A percentile compares a stretch with the other conserved stretches of the same genome.
Conservation (phyloP, 2,113 vertebrate species). For the Rafetus swinhoei region DNA sequence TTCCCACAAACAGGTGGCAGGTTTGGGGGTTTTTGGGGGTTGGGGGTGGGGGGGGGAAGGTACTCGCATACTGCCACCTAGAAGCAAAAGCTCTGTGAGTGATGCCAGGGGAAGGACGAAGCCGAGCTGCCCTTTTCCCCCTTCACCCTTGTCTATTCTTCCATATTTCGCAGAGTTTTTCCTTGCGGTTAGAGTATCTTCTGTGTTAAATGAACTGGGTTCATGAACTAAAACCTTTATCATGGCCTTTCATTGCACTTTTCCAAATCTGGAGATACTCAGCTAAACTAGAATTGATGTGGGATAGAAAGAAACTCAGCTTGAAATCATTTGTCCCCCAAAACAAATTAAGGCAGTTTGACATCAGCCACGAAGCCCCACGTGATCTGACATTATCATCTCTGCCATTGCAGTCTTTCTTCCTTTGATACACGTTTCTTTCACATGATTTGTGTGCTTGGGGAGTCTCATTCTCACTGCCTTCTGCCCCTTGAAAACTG, state of each 20-base stretch:
- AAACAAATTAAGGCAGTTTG: not conserved
- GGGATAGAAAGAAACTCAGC: not conserved
- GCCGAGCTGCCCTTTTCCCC: not conserved
- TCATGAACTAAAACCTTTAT: not conserved
- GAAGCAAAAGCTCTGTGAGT: not conserved
- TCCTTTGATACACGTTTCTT: not conserved
- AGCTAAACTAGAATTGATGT: not conserved
- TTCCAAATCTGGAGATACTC: not conserved
- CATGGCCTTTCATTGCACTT: not conserved
- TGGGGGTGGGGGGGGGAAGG: not conserved
- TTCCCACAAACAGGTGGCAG: not conserved
- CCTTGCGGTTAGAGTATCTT: not conserved
- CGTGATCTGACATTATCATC: not conserved
- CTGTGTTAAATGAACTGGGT: not conserved
- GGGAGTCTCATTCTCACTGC: not conserved
- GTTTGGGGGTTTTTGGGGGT: too few relatives aligned
- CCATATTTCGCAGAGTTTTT: not conserved
- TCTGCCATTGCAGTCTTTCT: not conserved
- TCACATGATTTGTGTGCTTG: not conserved
- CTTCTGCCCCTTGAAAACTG: not conserved
- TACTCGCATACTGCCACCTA: not conserved
- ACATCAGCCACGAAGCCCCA: not conserved
- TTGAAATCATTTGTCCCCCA: not conserved
- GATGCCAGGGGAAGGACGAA: not conserved
- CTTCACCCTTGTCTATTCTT: not conserved